Evolutionary conservation across 2,888 invertebrate genomes (phyloP), one percentile per base, ranked within the genome.

Genomic region (Chromoteleia sp.): DNA sequence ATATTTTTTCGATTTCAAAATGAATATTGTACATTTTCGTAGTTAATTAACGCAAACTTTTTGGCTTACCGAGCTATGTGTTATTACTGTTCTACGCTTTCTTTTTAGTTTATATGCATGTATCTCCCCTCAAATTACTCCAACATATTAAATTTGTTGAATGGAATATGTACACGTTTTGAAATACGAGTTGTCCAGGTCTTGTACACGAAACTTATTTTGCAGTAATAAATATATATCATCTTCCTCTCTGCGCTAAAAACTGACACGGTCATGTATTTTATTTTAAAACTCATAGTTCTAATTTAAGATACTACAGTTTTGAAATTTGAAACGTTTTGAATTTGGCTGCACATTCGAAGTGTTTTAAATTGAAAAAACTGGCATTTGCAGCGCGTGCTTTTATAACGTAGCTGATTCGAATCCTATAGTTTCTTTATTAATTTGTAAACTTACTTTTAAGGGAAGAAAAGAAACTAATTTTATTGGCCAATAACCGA

Each of bases 31-130:
- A n/a, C n/a, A n/a, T n/a, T n/a, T n/a, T n/a, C n/a, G n/a, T n/a
- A n/a, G n/a, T 30, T 0, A 30, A 33, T 21, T 30, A 54, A 54
- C 54, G 67, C 67, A 67, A 67, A 67, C 67, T 67, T 67, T 67
- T 67, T 67, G 30, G 14, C 19, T 19, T 43, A 36, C 5, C 41
- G 10, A 61, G 45, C 29, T 39, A 17, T 29, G 19, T 67, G 41
- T 39, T 54, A 25, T 30, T 7, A 29, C 29, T 67, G 33, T 67
- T 67, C 54, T 41, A 21, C 67, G 67, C 67, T 67, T 67, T 21
- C 21, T 19, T 43, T 17, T 15, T 54, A 30, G 7, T 54, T 14
- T 39, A 39, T 29, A 52, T 67, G 67, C 67, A 67, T 67, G 67
- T 54, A 65, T 10, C 10, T 33, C 7, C 10, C 7, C 33, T 8